A percentile compares a stretch with the other conserved stretches of the same genome.
Conservation (phyloP, 2,888 invertebrate genomes). For the Melieria picta region DNA sequence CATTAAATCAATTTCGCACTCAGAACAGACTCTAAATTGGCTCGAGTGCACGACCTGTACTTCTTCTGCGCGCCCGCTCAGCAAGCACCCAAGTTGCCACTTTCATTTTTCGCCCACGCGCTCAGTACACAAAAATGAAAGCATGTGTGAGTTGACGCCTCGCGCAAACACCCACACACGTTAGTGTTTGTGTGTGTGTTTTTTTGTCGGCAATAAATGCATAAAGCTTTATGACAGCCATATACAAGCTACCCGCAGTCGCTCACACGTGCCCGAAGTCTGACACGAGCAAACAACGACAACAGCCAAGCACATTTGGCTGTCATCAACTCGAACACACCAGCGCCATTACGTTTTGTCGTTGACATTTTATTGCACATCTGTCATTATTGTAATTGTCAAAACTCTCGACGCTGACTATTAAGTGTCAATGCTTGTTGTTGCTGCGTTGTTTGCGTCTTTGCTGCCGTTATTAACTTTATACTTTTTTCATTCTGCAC, state of each 20-base stretch:
- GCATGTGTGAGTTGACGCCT: background rate
- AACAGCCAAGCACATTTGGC: too few relatives aligned
- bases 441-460: conserved; percentile 33
- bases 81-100: too few relatives aligned
- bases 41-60: too few relatives aligned
- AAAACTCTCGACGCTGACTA: conserved; percentile 22
- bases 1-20: too few relatives aligned
- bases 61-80: too few relatives aligned
- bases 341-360: conserved; percentile 2
- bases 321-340: background rate
- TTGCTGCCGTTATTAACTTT: conserved; percentile 2
- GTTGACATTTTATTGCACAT: conserved; percentile 43
- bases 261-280: too few relatives aligned
- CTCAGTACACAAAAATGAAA: too few relatives aligned
- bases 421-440: conserved; percentile 50
- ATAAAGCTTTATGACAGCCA: conserved; percentile 33
- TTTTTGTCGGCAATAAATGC: conserved; percentile 21
- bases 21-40: too few relatives aligned
- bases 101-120: too few relatives aligned
- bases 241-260: conserved; percentile 6
- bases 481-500: background rate
- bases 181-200: background rate
- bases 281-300: too few relatives aligned
- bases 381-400: conserved; percentile 55
- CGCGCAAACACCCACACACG: background rate